Evolutionary conservation across 2,113 vertebrate species (phyloP).

Genomic region (Aldabrachelys gigantea): DNA sequence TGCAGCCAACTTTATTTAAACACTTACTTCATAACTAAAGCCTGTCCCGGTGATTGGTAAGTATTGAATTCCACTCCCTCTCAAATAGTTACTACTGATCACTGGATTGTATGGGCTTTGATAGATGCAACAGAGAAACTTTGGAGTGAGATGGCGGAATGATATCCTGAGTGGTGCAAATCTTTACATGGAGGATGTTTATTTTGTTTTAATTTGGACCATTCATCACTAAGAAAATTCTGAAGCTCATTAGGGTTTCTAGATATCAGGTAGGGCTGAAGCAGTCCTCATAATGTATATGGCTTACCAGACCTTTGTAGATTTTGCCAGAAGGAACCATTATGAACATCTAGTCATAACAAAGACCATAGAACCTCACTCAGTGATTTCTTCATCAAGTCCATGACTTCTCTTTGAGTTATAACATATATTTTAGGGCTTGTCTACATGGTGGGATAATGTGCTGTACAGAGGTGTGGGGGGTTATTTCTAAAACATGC

Average conservation of each 20-base stretch:
- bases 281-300: neutral
- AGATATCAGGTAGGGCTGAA: neutral
- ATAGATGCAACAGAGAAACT: neutral
- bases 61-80: slow-evolving; percentile 5
- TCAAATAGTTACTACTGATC: neutral
- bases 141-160: neutral
- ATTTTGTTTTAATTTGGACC: neutral
- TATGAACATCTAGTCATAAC: neutral
- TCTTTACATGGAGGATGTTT: neutral
- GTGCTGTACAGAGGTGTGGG: neutral
- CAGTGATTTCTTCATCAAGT: neutral
- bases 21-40: slow-evolving; percentile 54
- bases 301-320: neutral
- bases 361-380: neutral
- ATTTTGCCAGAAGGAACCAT: fast-evolving
- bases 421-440: neutral
- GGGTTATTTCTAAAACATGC: neutral
- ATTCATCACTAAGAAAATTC: neutral
- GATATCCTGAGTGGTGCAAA: neutral
- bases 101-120: neutral
- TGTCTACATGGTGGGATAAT: neutral
- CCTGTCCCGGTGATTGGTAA: slow-evolving; percentile 32
- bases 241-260: neutral
- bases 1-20: slow-evolving; percentile 62
- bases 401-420: neutral